Base-by-base conservation (phyloP, 2,797 vertebrate genomes). In the Neoniphon sammara region DNA sequence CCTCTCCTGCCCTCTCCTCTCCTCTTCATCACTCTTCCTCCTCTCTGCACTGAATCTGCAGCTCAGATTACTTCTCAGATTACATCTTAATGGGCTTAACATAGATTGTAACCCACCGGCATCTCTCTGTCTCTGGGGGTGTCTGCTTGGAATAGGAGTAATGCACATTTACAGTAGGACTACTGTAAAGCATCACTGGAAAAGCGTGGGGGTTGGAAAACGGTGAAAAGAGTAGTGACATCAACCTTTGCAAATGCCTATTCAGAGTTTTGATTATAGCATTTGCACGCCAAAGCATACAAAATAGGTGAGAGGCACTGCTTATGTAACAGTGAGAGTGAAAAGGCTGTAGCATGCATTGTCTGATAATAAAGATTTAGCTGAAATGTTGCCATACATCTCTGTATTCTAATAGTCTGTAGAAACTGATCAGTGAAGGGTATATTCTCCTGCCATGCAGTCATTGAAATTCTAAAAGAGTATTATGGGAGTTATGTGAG, bases 31-130 rank as follows among this genome's bases (percentile, higher is more conserved):
- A 47, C 61, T n/a, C 21, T 49, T 30, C 4, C 23, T 55, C 25
- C 61, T 11, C 20, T 49, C 27, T 52, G 10, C 56, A 50, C 44
- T 12, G 20, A 21, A 36, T 36, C 49, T 21, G n/a, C 21, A 49
- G 52, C 70, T 75, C 54, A 50, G 36, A 52, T 62, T 55, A 66
- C 62, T 11, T 74, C 66, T 69, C 50, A 72, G 18, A 66, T 77
- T 53, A 55, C 52, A 23, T 67, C 57, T 18, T 60, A 67, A 77
- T 80, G 66, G 52, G 17, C 12, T 61, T 30, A 64, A 30, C 10
- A 54, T 21, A 57, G 34, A 61, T 27, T 49, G 52, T 42, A 46
- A 70, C 49, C 39, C 54, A 39, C 52, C 9, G 42, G 14, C 57
- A 20, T 68, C 27, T 58, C 5, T n/a, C 25, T 30, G 12, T 74